phyloP scores from a whole-genome alignment of 2,797 vertebrate genomes.

The Ptychobarbus kaznakovi region DNA sequence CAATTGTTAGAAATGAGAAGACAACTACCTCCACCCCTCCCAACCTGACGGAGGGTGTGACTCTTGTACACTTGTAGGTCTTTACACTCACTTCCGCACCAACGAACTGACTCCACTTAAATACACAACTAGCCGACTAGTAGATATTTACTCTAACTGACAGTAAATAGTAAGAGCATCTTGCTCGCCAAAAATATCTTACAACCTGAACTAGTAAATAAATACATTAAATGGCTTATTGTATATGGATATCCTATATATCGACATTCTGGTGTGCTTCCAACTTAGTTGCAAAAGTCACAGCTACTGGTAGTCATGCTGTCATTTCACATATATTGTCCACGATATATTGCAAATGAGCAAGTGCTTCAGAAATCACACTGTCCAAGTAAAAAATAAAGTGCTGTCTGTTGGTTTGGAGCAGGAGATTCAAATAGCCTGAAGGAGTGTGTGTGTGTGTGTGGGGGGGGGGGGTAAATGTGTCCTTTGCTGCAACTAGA shows the following conservation, averaged over 20 bases:
- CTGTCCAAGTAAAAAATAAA: conserved; percentile 1
- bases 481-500: neutral
- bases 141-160: too few relatives aligned
- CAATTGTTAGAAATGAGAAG: too few relatives aligned
- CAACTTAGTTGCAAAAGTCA: neutral
- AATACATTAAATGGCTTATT: neutral
- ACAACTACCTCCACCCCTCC: too few relatives aligned
- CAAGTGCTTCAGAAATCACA: neutral
- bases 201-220: neutral
- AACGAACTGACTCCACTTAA: too few relatives aligned
- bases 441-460: too few relatives aligned
- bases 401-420: neutral
- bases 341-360: conserved; percentile 1
- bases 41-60: too few relatives aligned
- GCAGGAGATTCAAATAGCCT: neutral
- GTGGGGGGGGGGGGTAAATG: rapidly evolving
- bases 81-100: too few relatives aligned
- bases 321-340: neutral
- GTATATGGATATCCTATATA: neutral
- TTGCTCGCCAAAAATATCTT: neutral
- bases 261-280: neutral
- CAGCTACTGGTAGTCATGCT: neutral
- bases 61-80: too few relatives aligned
- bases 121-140: too few relatives aligned
- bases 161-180: neutral